Evolutionary conservation across 2,113 vertebrate genomes (phyloP).

Genomic region (Xiphophorus hellerii): DNA sequence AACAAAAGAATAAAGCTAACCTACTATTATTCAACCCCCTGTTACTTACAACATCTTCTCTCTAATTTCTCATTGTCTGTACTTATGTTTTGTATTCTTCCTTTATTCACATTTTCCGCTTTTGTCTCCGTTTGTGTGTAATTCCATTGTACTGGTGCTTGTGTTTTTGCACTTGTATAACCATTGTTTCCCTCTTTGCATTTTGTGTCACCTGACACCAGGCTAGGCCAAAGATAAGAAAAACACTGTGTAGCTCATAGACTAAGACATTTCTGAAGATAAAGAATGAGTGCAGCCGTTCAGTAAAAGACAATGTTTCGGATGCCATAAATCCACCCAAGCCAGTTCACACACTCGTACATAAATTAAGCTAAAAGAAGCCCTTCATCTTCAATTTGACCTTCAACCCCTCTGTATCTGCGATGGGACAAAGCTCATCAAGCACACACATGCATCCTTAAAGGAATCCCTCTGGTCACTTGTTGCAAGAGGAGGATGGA

Average conservation of each 20-base stretch:
- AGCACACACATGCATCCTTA: background rate
- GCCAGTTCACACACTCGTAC: background rate
- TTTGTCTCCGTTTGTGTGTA: background rate
- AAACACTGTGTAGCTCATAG: conserved; percentile 20
- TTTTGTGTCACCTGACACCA: conserved; percentile 22
- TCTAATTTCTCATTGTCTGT: background rate
- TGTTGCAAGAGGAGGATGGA: background rate
- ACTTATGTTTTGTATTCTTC: background rate
- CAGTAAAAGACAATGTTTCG: background rate
- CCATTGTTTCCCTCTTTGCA: conserved; percentile 25
- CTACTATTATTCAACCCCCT: too few relatives aligned
- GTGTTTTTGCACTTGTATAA: conserved; percentile 25
- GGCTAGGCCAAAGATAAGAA: conserved; percentile 34
- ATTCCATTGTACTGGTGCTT: too few relatives aligned
- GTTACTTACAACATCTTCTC: background rate
- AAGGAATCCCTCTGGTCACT: background rate
- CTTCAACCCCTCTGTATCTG: conserved; percentile 26
- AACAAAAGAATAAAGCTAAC: too few relatives aligned
- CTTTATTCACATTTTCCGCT: background rate
- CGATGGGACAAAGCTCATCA: conserved; percentile 13
- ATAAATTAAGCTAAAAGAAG: conserved; percentile 19
- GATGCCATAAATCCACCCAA: conserved; percentile 6
- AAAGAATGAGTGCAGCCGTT: conserved; percentile 18
- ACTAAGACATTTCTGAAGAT: conserved; percentile 40
- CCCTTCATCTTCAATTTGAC: conserved; percentile 48